A percentile compares a stretch with the other conserved stretches of the same genome.
phyloP scores from a whole-genome alignment of 1,140 invertebrate genomes.

The Drosophila parabipectinata region DNA sequence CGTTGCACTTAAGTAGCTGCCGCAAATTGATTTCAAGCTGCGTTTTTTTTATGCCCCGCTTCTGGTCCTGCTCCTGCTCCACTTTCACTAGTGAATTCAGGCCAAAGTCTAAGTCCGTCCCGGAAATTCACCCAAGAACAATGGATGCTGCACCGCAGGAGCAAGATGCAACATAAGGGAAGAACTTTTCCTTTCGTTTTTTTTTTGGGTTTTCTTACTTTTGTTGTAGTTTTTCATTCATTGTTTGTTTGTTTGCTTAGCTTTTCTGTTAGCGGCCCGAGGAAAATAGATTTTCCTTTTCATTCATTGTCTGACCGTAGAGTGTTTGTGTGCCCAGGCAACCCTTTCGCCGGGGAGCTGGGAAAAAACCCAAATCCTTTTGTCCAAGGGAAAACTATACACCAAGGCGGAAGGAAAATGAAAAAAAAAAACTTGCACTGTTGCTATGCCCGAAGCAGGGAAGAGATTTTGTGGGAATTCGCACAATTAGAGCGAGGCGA shows the following conservation, averaged over 20 bases:
- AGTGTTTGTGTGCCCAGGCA: conserved; percentile 33
- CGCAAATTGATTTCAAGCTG: conserved; percentile 80
- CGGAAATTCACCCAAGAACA: conserved; percentile 38
- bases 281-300: conserved; percentile 66
- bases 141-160: conserved; percentile 51
- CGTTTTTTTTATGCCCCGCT: conserved; percentile 23
- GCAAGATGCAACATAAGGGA: conserved; percentile 23
- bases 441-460: conserved; percentile 9
- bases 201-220: conserved; percentile 11
- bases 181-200: conserved; percentile 10
- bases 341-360: conserved; percentile 61
- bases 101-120: conserved; percentile 24
- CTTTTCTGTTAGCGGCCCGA: conserved; percentile 42
- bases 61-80: conserved; percentile 48
- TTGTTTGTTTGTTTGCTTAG: conserved; percentile 54
- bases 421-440: conserved; percentile 42
- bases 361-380: conserved; percentile 56
- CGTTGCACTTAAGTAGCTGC: conserved; percentile 81
- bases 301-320: conserved; percentile 32
- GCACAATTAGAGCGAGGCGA: conserved; percentile 76
- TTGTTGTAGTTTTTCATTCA: conserved; percentile 25
- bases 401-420: conserved; percentile 38
- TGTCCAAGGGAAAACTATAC: conserved; percentile 31
- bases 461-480: conserved; percentile 73
- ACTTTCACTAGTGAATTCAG: conserved; percentile 24